A percentile compares a stretch with the other conserved stretches of the same genome.
Conservation (phyloP, 2,113 vertebrate genomes). For the Tautogolabrus adspersus region DNA sequence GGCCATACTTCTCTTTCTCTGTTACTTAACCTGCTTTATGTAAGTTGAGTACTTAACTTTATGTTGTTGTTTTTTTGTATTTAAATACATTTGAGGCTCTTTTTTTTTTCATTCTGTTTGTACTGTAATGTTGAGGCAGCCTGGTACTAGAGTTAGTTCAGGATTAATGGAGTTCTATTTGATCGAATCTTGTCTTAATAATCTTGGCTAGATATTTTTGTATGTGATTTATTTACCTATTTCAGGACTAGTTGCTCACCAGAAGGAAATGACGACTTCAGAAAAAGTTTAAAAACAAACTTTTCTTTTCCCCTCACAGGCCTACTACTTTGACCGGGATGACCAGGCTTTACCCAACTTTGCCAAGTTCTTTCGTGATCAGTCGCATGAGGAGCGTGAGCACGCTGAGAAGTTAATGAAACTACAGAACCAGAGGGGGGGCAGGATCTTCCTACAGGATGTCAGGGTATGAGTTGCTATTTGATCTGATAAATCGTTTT, state of each 20-base stretch:
- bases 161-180: too few relatives aligned
- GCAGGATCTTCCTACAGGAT: slow-evolving; percentile 87
- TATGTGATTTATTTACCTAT: background rate
- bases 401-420: slow-evolving; percentile 88
- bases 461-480: slow-evolving; percentile 78
- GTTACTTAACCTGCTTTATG: too few relatives aligned
- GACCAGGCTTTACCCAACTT: slow-evolving; percentile 90
- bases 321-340: slow-evolving; percentile 89
- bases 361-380: slow-evolving; percentile 86
- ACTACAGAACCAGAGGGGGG: slow-evolving; percentile 90
- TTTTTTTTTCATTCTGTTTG: too few relatives aligned
- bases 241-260: background rate
- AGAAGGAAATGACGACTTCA: background rate
- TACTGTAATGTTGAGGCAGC: too few relatives aligned
- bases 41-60: too few relatives aligned
- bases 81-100: too few relatives aligned
- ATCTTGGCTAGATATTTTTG: too few relatives aligned
- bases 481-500: fast-evolving
- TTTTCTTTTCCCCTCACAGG: slow-evolving; percentile 64
- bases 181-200: too few relatives aligned
- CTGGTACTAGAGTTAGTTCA: too few relatives aligned
- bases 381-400: slow-evolving; percentile 88
- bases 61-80: too few relatives aligned
- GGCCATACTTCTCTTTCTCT: too few relatives aligned
- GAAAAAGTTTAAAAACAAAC: background rate